Percentiles rank a stretch among this genome's conserved stretches.
Conservation (phyloP, 2,113 vertebrate genomes). For the Scopus umbretta region DNA sequence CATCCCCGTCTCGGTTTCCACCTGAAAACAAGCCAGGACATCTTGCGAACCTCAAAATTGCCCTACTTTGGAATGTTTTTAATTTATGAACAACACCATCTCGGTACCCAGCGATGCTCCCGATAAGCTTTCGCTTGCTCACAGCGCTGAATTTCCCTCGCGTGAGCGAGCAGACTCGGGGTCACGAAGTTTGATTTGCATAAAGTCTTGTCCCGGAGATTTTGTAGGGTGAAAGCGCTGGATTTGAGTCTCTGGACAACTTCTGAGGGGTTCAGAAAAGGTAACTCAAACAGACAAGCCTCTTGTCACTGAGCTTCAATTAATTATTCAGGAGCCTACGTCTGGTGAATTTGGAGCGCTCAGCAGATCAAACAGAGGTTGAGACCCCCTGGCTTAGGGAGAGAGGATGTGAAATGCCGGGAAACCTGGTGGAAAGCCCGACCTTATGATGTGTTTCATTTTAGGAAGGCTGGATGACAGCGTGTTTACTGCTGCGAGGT, state of each 20-base stretch:
- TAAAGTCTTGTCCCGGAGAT: neutral
- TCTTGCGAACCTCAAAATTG: neutral
- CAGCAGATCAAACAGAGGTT: neutral
- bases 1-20: neutral
- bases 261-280: neutral
- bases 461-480: neutral
- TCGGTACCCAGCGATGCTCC: neutral
- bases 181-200: fast-evolving
- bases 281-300: neutral
- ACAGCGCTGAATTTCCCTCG: neutral
- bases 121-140: neutral
- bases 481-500: neutral
- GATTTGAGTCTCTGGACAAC: neutral
- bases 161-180: neutral
- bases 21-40: neutral
- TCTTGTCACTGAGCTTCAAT: neutral
- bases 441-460: neutral
- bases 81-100: neutral
- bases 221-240: neutral
- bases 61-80: neutral
- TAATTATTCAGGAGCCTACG: neutral
- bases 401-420: fast-evolving
- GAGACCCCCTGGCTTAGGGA: neutral
- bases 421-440: neutral
- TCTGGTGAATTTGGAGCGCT: neutral